These are phyloP conservation scores for Agelas oroides DNA, from an alignment of 37 sponge, comb jelly and placozoan species.

Conservation along the genomic window DNA sequence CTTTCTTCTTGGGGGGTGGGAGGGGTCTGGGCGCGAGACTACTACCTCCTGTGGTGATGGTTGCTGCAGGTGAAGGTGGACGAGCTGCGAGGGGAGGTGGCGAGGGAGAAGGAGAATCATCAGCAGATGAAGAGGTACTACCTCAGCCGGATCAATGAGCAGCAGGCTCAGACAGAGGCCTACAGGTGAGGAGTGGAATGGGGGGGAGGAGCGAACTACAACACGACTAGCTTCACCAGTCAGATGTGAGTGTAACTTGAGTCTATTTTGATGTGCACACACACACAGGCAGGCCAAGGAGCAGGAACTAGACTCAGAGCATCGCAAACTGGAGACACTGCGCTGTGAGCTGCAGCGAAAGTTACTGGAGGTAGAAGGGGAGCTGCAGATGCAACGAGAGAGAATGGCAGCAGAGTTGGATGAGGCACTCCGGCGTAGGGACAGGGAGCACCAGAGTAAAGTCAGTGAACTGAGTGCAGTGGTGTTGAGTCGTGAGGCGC, in stretches of 20 bases:
- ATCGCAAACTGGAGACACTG: not conserved
- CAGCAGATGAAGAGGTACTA: conserved; percentile 32
- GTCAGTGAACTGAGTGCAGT: not conserved
- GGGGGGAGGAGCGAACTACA: too few species aligned
- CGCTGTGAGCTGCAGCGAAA: conserved; percentile 34
- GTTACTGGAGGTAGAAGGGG: conserved; percentile 37
- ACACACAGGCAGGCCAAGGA: conserved; percentile 4
- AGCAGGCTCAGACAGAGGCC: conserved; percentile 23
- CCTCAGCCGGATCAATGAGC: conserved; percentile 12
- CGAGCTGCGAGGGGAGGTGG: conserved; percentile 10
- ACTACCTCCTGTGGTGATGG: conserved; percentile 1
- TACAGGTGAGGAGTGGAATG: not conserved
- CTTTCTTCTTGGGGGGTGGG: too few species aligned
- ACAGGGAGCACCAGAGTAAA: conserved; percentile 17
- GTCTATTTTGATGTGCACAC: too few species aligned
- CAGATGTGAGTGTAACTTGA: too few species aligned
- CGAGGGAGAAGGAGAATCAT: not conserved
- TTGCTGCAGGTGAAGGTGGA: conserved; percentile 26
- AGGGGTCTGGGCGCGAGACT: too few species aligned
- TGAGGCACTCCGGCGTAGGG: conserved; percentile 8
- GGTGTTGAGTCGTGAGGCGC: conserved; percentile 1
- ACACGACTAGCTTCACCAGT: too few species aligned
- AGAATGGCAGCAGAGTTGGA: conserved; percentile 44
- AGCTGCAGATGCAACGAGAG: conserved; percentile 1
- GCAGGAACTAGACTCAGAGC: conserved; percentile 31